Base-by-base conservation (phyloP, 2,797 vertebrate species). In the Malurus leucopterus region DNA sequence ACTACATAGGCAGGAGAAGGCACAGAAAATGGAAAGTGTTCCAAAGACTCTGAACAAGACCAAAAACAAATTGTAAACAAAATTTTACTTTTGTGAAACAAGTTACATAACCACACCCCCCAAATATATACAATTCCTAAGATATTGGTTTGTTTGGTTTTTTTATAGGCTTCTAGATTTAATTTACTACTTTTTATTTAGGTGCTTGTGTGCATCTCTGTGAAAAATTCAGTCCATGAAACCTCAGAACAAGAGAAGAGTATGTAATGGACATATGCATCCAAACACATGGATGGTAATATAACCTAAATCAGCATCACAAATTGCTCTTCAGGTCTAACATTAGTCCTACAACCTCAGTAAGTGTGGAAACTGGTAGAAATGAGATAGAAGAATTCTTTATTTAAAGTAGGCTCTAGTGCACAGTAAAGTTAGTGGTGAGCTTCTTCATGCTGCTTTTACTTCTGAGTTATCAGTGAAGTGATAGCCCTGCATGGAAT, bases 91-190 rank as follows among this genome's bases (percentile, higher is more conserved):
- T 32, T 62, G 36, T 38, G 24, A 62, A 84, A 75, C 68, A 77
- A 62, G 26, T 61, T 81, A 58, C 20, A 32, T 7, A 64, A 57
- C 22, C 5, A 44, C 19, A 29, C 1, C 2, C 8, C 47, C 11
- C 16, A 58, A 86, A 51, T 4, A 44, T 0, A 36, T 15, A 44
- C 11, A n/a, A 16, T 49, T 47, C 23, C 34, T 73, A 70, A 67
- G 34, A 54, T 0, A 11, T 4, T 4, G 36, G 9, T 36, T 36
- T 36, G 11, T 1, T 1, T 17, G 16, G 8, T 1, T 20, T 63
- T 49, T 53, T 43, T 4, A 55, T 5, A 65, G 29, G 54, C 9
- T 71, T 64, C 36, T 51, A 44, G 34, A 44, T 73, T 21, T 7
- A 51, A 38, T 32, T 91, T 38, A 27, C 30, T 61, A 49, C 26